These are phyloP conservation scores for Hypotaenidia okinawae DNA, from an alignment of 2,797 vertebrate species.

Conservation along the genomic window DNA sequence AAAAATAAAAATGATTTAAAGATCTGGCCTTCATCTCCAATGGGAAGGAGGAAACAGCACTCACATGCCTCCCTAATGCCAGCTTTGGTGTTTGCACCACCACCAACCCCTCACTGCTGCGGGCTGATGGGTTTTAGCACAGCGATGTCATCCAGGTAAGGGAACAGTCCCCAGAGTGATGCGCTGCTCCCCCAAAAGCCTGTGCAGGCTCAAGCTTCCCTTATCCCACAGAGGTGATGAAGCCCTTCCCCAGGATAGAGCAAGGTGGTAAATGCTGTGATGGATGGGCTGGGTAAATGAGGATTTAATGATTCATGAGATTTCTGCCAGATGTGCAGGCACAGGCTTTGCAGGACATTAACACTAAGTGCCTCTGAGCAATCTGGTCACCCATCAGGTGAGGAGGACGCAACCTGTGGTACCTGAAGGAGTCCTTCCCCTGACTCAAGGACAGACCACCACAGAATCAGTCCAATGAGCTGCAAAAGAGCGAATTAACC, in stretches of 20 bases:
- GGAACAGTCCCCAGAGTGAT: fast-evolving
- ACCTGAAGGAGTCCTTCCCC: fast-evolving
- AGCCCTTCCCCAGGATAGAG: not conserved
- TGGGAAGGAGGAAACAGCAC: not conserved
- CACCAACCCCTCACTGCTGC: fast-evolving
- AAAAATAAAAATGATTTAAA: not conserved
- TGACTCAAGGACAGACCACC: not conserved
- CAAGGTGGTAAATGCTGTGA: not conserved
- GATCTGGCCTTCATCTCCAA: not conserved
- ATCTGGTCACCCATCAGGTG: not conserved
- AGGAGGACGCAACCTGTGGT: not conserved
- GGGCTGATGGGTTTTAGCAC: not conserved
- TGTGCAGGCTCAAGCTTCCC: not conserved
- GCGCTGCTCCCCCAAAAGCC: fast-evolving
- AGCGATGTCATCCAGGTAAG: fast-evolving
- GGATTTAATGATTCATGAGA: not conserved
- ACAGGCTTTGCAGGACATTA: not conserved
- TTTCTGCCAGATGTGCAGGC: not conserved
- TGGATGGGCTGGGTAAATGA: not conserved
- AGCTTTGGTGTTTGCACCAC: not conserved
- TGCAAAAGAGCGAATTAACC: not conserved
- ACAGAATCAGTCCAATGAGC: too few species aligned
- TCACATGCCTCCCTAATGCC: fast-evolving
- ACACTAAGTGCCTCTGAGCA: not conserved
- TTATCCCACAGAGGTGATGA: fast-evolving